phyloP scores from a whole-genome alignment of 2,113 vertebrate genomes.

The Xenopus tropicalis region UCB_Xtro_10.0 CM004444.2:74772501-74773000 shows the following conservation, averaged over 20 bases:
- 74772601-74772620: slow-evolving; percentile 63
- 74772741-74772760: too few species aligned
- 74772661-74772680: too few species aligned
- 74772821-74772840: too few species aligned
- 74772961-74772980: slow-evolving; percentile 70
- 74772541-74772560: slow-evolving; percentile 77
- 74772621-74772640: neutral
- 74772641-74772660: neutral
- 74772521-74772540: slow-evolving; percentile 82
- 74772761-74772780: too few species aligned
- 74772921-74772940: slow-evolving; percentile 62
- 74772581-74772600: slow-evolving; percentile 84
- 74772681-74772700: too few species aligned
- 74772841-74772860: too few species aligned
- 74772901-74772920: slow-evolving; percentile 63
- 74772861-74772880: slow-evolving; percentile 78
- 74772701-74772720: too few species aligned
- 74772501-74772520: slow-evolving; percentile 80
- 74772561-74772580: slow-evolving; percentile 82
- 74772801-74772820: too few species aligned
- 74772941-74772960: slow-evolving; percentile 74
- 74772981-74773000: slow-evolving; percentile 88
- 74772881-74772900: slow-evolving; percentile 84
- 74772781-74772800: too few species aligned
- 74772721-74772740: too few species aligned